Evolutionary conservation across 2,888 invertebrate genomes (phyloP).

Genomic region (Trachelus iudaicus): DNA sequence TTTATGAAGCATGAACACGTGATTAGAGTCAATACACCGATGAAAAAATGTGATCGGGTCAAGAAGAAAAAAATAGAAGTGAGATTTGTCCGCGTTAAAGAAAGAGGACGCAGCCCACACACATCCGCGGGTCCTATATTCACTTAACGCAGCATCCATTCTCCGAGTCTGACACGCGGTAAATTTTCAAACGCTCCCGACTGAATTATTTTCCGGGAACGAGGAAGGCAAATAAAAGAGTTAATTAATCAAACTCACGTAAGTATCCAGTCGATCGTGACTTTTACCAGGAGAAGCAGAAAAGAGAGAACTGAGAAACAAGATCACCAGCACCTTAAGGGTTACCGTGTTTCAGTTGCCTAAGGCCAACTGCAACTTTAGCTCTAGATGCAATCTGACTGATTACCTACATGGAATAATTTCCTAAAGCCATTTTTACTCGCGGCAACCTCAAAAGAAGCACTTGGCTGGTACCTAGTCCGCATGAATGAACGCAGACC

Average conservation of each 20-base stretch:
- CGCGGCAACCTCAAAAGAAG: constrained; percentile 18
- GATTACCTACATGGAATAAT: constrained; percentile 16
- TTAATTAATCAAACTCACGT: neutral
- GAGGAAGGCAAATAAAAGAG: neutral
- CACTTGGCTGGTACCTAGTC: neutral
- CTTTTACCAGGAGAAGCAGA: neutral
- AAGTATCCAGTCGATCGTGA: neutral
- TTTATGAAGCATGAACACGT: neutral
- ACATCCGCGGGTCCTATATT: neutral
- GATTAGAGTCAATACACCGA: neutral
- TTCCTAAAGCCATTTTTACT: constrained; percentile 22
- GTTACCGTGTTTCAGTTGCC: neutral
- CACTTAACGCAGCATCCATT: neutral
- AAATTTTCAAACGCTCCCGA: neutral
- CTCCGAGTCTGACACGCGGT: neutral
- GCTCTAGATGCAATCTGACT: constrained; percentile 3
- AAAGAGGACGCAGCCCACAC: neutral
- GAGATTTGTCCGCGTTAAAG: neutral
- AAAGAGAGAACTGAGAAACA: neutral
- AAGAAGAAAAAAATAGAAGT: neutral
- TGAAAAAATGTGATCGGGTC: neutral
- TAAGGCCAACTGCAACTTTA: neutral
- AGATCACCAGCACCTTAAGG: neutral
- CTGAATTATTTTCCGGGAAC: neutral
- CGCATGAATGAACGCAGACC: constrained; percentile 12